A percentile compares a stretch with the other conserved stretches of the same genome.
These are phyloP conservation scores for Trichopria drosophilae DNA, from an alignment of 2,888 invertebrate species.

Conservation along the genomic window DNA sequence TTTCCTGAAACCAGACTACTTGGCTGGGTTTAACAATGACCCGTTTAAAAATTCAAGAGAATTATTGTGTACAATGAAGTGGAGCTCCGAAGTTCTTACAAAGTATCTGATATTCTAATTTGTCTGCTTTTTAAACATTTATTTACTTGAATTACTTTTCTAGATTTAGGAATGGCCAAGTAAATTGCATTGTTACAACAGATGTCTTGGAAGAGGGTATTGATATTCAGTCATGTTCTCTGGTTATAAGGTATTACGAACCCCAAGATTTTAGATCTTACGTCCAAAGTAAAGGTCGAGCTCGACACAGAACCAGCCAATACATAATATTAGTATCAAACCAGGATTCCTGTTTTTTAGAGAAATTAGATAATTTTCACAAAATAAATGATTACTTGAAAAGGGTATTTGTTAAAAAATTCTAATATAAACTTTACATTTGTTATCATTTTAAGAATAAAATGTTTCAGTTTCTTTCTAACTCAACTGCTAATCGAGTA, in stretches of 20 bases:
- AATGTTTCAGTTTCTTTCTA: slow-evolving; percentile 62
- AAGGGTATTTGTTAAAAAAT: too few species aligned
- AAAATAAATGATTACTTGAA: slow-evolving; percentile 63
- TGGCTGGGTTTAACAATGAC: slow-evolving; percentile 69
- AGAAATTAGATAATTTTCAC: slow-evolving; percentile 59
- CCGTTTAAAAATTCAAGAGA: slow-evolving; percentile 65
- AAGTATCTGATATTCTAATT: slow-evolving; percentile 57
- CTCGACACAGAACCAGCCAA: slow-evolving; percentile 66
- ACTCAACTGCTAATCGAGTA: slow-evolving; percentile 58
- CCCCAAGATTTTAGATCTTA: slow-evolving; percentile 77
- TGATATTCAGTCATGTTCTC: slow-evolving; percentile 79
- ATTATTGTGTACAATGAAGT: slow-evolving; percentile 61
- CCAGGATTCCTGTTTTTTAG: slow-evolving; percentile 46
- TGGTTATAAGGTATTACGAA: slow-evolving; percentile 75
- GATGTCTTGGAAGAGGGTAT: slow-evolving; percentile 88
- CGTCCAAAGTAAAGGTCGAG: slow-evolving; percentile 87
- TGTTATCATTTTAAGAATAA: slow-evolving; percentile 11
- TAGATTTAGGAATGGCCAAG: slow-evolving; percentile 64
- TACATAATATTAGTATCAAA: slow-evolving; percentile 64
- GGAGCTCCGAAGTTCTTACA: slow-evolving; percentile 62
- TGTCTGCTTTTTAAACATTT: too few species aligned
- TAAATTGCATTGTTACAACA: slow-evolving; percentile 72
- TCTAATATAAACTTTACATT: neutral
- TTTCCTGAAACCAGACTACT: slow-evolving; percentile 70
- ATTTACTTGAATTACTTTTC: slow-evolving; percentile 1